These are phyloP conservation scores for Choreutis nemorana DNA, from an alignment of 2,888 invertebrate genomes.

Conservation along the genomic window DNA sequence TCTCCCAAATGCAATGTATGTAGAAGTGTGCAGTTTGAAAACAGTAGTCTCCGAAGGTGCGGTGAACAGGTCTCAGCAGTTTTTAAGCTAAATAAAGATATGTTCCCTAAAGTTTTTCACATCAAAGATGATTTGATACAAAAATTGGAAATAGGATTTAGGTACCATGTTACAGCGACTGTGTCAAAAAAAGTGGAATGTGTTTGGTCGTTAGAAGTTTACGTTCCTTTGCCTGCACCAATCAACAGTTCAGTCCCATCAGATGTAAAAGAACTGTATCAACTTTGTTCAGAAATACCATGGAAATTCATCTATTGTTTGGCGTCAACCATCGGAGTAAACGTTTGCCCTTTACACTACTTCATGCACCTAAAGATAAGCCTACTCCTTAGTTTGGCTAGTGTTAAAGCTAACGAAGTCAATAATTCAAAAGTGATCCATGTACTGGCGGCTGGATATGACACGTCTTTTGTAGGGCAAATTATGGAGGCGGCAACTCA, in stretches of 20 bases:
- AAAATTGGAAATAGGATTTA: slow-evolving; percentile 28
- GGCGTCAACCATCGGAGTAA: slow-evolving; percentile 41
- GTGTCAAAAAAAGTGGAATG: slow-evolving; percentile 27
- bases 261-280: slow-evolving; percentile 32
- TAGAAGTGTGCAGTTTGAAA: slow-evolving; percentile 41
- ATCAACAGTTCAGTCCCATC: slow-evolving; percentile 23
- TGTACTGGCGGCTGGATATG: slow-evolving; percentile 35
- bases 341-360: slow-evolving; percentile 39
- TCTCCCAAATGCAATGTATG: slow-evolving; percentile 44
- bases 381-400: slow-evolving; percentile 42
- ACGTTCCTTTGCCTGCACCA: slow-evolving; percentile 22
- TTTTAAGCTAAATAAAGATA: slow-evolving; percentile 23
- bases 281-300: slow-evolving; percentile 29
- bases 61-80: slow-evolving; percentile 40
- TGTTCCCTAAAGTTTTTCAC: slow-evolving; percentile 24
- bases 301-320: slow-evolving; percentile 55
- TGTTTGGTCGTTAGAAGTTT: slow-evolving; percentile 38
- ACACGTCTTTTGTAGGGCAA: slow-evolving; percentile 34
- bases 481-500: slow-evolving; percentile 38
- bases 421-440: slow-evolving; percentile 35
- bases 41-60: slow-evolving; percentile 41
- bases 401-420: slow-evolving; percentile 35
- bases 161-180: slow-evolving; percentile 26
- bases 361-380: slow-evolving; percentile 51
- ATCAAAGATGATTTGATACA: slow-evolving; percentile 39